These are phyloP conservation scores for Gonatopus flavifemur DNA, from an alignment of 1,140 invertebrate species.

Conservation along the genomic window DNA sequence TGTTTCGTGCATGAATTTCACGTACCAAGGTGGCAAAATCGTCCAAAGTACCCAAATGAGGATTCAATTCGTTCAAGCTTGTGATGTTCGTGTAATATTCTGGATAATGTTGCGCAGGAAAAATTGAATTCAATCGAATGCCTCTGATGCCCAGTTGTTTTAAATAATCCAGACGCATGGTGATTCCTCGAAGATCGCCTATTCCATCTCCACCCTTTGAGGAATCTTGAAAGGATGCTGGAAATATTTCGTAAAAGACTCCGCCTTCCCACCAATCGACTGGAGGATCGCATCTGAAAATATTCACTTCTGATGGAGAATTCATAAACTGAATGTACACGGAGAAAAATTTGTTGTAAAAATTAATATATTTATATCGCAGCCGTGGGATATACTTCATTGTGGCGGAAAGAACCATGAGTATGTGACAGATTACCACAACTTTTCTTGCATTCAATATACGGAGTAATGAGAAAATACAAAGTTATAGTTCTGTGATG, in stretches of 20 bases:
- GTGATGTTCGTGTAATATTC: conserved; percentile 68
- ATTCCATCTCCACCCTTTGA: conserved; percentile 68
- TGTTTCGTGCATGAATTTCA: conserved; percentile 66
- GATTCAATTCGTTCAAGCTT: conserved; percentile 65
- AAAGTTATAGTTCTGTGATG: too few relatives aligned
- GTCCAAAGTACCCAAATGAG: conserved; percentile 64
- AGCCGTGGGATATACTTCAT: too few relatives aligned
- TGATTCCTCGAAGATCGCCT: conserved; percentile 73
- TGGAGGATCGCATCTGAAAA: conserved; percentile 48
- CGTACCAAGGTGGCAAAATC: conserved; percentile 68
- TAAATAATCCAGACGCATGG: conserved; percentile 69
- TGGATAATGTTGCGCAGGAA: conserved; percentile 69
- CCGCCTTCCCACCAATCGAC: conserved; percentile 79
- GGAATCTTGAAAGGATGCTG: conserved; percentile 78
- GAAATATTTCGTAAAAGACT: conserved; percentile 81
- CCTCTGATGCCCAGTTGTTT: conserved; percentile 66
- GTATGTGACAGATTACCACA: too few relatives aligned
- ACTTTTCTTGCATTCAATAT: too few relatives aligned
- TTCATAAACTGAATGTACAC: too few relatives aligned
- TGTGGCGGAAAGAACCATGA: too few relatives aligned
- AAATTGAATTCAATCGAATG: conserved; percentile 76
- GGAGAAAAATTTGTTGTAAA: too few relatives aligned
- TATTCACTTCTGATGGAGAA: background rate
- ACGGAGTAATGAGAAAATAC: too few relatives aligned
- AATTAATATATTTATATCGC: too few relatives aligned